A percentile compares a stretch with the other conserved stretches of the same genome.
Conservation (phyloP, 2,113 vertebrate species). For the Fregetta grallaria region DNA sequence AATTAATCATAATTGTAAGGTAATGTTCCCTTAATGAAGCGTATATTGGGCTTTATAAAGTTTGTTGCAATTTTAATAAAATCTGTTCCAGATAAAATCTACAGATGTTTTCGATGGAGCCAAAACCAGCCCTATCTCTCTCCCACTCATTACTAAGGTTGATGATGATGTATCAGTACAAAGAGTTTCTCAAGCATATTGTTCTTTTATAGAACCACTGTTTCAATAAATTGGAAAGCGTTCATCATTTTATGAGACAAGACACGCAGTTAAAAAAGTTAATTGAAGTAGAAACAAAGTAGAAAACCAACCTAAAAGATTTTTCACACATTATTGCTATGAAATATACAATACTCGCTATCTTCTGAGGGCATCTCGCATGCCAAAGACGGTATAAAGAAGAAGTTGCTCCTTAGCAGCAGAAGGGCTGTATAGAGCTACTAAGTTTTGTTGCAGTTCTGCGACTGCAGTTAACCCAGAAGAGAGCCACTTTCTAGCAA, state of each 20-base stretch:
- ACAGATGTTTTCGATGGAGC: conserved; percentile 70
- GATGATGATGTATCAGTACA: conserved; percentile 67
- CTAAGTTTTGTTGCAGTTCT: background rate
- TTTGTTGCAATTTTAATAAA: conserved; percentile 86
- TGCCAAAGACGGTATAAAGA: background rate
- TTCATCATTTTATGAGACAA: conserved; percentile 74
- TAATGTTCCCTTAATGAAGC: conserved; percentile 96
- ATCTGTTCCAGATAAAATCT: conserved; percentile 79
- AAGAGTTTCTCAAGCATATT: conserved; percentile 58
- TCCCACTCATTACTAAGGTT: conserved; percentile 24
- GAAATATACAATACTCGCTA: background rate
- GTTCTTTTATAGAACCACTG: conserved; percentile 77
- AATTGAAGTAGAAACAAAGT: conserved; percentile 60
- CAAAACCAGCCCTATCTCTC: conserved; percentile 46
- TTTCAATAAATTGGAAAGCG: conserved; percentile 85
- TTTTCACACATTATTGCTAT: background rate
- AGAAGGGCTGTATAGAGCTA: background rate
- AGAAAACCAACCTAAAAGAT: conserved; percentile 25
- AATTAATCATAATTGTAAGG: conserved; percentile 96
- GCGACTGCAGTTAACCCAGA: background rate
- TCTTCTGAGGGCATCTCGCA: background rate
- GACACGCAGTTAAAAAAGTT: conserved; percentile 57
- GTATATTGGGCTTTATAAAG: conserved; percentile 88
- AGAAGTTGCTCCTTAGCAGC: background rate
- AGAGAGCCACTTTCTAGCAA: background rate